Evolutionary conservation across 2,113 vertebrate species (phyloP), one percentile per base, ranked within the genome.

Genomic region (Fukomys damarensis): DNA sequence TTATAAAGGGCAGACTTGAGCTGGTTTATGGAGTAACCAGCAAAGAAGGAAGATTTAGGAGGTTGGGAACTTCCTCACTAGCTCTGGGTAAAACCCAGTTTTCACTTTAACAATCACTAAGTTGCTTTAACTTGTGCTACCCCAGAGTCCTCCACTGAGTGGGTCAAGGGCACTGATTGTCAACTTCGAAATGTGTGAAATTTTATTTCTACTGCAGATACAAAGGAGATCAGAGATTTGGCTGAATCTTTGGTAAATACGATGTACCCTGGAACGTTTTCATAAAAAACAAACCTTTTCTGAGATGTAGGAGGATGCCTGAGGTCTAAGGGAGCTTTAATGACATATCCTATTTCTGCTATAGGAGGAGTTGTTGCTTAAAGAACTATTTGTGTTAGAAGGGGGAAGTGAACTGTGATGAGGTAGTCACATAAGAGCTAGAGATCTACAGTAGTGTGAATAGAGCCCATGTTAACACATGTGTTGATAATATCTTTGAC

Each of bases 161-260:
- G 58, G 43, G 17, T 93, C 16, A 58, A 26, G 41, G 49, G 58
- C 54, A 61, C 54, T 46, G 80, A 70, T 20, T 88, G 9, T 87
- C 76, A 46, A 35, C 13, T 66, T 92, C 68, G 76, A 86, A 94
- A 94, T 63, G 9, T 65, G 11, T 41, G 63, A 85, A 59, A 54
- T 89, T 76, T 91, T 81, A 77, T 83, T 94, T 81, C 8, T 95
- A 38, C 41, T 32, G 5, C 68, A 84, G 85, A 77, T 76, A 54
- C 10, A 81, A 46, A 79, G 13, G 20, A 74, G 12, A 7, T 52
- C n/a, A 79, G 43, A 90, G 68, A 5, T 80, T 80, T 63, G n/a
- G 74, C 59, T 83, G 19, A 89, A 56, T 95, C 80, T 92, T 19
- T 72, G n/a, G 16, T 87, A 22, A 56, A 70, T 61, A 46, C 35